These are phyloP conservation scores for Ploceus nigricollis DNA, from an alignment of 2,113 vertebrate species.

Conservation along the genomic window DNA sequence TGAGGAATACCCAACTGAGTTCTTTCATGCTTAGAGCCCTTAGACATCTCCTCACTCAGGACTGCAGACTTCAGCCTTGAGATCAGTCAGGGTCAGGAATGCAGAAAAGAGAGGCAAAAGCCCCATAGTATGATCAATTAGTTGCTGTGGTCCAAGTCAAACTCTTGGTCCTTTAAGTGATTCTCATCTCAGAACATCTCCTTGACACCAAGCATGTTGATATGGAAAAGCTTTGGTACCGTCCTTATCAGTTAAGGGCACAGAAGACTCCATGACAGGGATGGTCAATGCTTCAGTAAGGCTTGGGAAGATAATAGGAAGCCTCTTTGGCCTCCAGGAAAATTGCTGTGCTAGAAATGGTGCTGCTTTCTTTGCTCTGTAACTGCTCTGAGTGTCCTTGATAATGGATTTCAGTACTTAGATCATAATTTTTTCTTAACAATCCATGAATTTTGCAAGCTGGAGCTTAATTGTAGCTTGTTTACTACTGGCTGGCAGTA, in stretches of 20 bases:
- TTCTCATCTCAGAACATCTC: not conserved
- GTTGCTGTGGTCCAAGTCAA: not conserved
- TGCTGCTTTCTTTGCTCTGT: not conserved
- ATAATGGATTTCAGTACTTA: not conserved
- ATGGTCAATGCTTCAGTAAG: not conserved
- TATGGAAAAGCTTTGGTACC: not conserved
- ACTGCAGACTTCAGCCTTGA: not conserved
- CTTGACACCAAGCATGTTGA: not conserved
- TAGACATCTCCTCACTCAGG: not conserved
- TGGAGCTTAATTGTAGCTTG: not conserved
- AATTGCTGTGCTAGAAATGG: not conserved
- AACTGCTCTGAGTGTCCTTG: not conserved
- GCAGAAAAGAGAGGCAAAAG: not conserved
- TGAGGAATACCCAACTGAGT: not conserved
- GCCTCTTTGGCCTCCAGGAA: not conserved
- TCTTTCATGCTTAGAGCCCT: not conserved
- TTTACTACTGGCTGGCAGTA: not conserved
- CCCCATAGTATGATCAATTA: not conserved
- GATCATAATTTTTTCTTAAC: not conserved
- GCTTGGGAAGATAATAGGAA: not conserved
- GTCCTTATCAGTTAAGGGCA: not conserved
- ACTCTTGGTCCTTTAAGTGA: not conserved
- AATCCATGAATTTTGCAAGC: not conserved
- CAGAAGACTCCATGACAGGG: not conserved
- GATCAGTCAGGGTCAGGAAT: not conserved